Evolutionary conservation across 2,797 vertebrate genomes (phyloP), one percentile per base, ranked within the genome.

Genomic region (Poecilia wingei): DNA sequence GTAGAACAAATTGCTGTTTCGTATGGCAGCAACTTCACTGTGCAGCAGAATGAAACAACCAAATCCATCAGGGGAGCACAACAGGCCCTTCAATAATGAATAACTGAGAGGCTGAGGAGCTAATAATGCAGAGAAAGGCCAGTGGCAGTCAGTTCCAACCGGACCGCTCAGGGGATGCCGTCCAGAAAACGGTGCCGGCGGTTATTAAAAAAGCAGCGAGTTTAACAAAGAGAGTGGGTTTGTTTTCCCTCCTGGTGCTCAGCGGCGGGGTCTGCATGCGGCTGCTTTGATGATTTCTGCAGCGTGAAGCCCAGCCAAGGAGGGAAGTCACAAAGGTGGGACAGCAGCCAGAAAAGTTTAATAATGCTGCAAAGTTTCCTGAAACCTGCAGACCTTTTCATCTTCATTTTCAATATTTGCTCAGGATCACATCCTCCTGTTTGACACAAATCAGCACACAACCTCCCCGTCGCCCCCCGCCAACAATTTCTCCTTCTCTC

Each of bases 71-170:
- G 79, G 78, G 85, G 7, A 88, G 87, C 88, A 53, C 25, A 49
- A 84, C 79, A 82, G 78, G 79, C 78, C 75, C 80, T 89, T 93
- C 81, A 92, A 87, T 91, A 86, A 91, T 92, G 83, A 91, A 92
- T 88, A 84, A 88, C 74, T 49, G 70, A 41, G 64, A 75, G 76
- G 78, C 77, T 25, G 74, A 79, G 84, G 69, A 43, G 82, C 77
- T 89, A 92, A 90, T 90, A 91, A 89, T 74, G 85, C 74, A 74
- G 47, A 79, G 80, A 84, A 81, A 86, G 82, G 83, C 81, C 72
- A 77, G 74, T 55, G 73, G 79, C 66, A 47, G 76, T 80, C 69
- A 87, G 79, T 84, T 89, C 79, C 80, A 82, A 78, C 70, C 59
- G 80, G 84, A 89, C 79, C 76, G 84, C 70, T 85, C 77, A 79